Conservation (phyloP, 2,797 vertebrate species). For the Malacoctenus gilli region DNA sequence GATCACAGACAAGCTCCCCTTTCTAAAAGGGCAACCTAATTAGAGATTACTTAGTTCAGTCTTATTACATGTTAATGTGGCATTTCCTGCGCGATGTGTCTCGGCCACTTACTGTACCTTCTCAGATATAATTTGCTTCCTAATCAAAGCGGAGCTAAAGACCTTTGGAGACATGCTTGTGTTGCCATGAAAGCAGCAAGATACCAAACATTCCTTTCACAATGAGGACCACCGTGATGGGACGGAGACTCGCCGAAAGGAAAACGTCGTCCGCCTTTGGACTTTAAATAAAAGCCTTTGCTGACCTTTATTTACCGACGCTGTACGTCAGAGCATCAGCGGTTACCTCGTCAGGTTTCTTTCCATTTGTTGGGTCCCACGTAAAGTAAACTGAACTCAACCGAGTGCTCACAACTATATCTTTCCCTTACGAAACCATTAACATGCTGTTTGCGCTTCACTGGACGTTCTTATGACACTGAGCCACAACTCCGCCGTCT, state of each 20-base stretch:
- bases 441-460: neutral
- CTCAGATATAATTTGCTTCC: constrained; percentile 54
- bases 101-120: constrained; percentile 61
- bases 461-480: constrained; percentile 9
- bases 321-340: neutral
- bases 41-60: constrained; percentile 69
- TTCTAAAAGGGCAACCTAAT: constrained; percentile 73
- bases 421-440: neutral
- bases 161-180: too few relatives aligned
- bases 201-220: constrained; percentile 6
- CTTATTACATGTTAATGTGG: constrained; percentile 80
- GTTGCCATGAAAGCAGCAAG: constrained; percentile 2
- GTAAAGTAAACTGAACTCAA: neutral
- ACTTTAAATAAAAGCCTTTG: constrained; percentile 7
- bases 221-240: neutral
- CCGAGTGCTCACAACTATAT: neutral
- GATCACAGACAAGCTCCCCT: constrained; percentile 52
- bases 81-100: constrained; percentile 73
- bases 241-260: neutral
- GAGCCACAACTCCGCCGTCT: constrained; percentile 5
- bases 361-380: neutral
- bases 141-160: too few relatives aligned
- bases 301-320: neutral
- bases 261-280: neutral
- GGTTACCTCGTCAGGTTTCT: neutral